Evolutionary conservation across 1,140 invertebrate species (phyloP).

Genomic region (Bombus impatiens): DNA sequence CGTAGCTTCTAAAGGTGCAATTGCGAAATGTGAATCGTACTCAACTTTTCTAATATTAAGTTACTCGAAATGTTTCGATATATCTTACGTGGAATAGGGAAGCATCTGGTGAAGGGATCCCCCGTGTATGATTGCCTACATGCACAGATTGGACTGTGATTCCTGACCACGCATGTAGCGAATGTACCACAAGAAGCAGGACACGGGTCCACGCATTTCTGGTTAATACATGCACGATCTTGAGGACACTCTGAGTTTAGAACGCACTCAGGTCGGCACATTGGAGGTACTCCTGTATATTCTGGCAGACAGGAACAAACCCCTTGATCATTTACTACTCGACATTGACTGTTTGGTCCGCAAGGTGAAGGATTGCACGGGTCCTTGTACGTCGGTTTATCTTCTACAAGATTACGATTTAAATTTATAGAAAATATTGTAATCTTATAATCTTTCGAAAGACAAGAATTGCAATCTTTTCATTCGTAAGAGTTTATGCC

Average conservation of each 20-base stretch:
- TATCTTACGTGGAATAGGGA: slow-evolving; percentile 73
- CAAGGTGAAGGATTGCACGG: slow-evolving; percentile 84
- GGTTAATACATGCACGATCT: slow-evolving; percentile 85
- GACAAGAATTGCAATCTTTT: not conserved
- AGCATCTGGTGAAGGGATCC: slow-evolving; percentile 85
- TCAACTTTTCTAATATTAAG: slow-evolving; percentile 51
- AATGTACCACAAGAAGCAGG: slow-evolving; percentile 85
- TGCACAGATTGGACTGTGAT: slow-evolving; percentile 90
- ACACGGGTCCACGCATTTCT: slow-evolving; percentile 88
- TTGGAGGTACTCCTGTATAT: slow-evolving; percentile 87
- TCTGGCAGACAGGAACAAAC: slow-evolving; percentile 86
- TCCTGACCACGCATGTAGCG: slow-evolving; percentile 87
- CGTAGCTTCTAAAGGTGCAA: not conserved
- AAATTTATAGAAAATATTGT: not conserved
- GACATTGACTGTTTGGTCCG: slow-evolving; percentile 81
- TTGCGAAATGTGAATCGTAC: not conserved
- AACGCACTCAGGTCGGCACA: slow-evolving; percentile 88
- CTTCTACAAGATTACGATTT: slow-evolving; percentile 76
- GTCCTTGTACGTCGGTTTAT: not conserved
- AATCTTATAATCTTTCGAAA: not conserved
- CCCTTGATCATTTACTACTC: slow-evolving; percentile 72
- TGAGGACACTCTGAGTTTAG: slow-evolving; percentile 87
- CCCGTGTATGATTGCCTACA: slow-evolving; percentile 86
- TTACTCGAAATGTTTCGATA: not conserved
- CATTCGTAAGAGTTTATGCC: not conserved